Evolutionary conservation across 2,888 invertebrate species (phyloP), one percentile per base, ranked within the genome.

Genomic region (Volucella zonaria): DNA sequence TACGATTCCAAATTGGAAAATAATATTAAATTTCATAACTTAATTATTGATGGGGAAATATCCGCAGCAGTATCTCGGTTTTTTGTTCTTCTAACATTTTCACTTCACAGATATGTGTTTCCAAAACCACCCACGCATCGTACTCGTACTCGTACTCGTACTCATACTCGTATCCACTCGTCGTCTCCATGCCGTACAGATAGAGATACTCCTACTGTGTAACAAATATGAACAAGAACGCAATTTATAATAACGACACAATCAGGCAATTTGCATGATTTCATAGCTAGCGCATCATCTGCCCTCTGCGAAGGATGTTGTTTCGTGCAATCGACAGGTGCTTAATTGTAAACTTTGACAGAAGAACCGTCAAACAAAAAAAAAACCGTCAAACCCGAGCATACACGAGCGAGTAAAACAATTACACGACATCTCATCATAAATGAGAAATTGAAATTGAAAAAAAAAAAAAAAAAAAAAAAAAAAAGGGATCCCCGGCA

Each of bases 1-100:
- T 23, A 58, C 64, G 43, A 71, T 59, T 45, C 38, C 42, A 61
- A 74, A 67, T 74, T 79, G 66, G 66, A 78, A 78, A 71, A 64
- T 51, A 52, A 79, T 73, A 73, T 73, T 73, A 45, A 79, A 73
- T 73, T 59, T 79, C 66, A 52, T 59, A 66, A 74, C 74, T 74
- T 47, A 79, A 79, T 74, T 61, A 79, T 79, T 79, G 66, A 67
- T 67, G n/a, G 38, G 38, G 61, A 40, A 18, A 42, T 40, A 15
- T 52, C 43, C 45, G 15, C 51, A 64, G 15, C 51, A 64, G 23
- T 43, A 31, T 31, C 38, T 51, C 11, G 42, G 23, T 56, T 58
- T 45, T 54, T 71, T 23, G 43, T 11, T 15, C 45, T 61, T 56
- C 15, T 10, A 3, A 15, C 49, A 52, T 31, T 51, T 31, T 59